Percentiles rank a stretch among this genome's conserved stretches.
These are phyloP conservation scores for Bradypodion pumilum DNA, from an alignment of 2,797 vertebrate genomes.

Conservation along the genomic window DNA sequence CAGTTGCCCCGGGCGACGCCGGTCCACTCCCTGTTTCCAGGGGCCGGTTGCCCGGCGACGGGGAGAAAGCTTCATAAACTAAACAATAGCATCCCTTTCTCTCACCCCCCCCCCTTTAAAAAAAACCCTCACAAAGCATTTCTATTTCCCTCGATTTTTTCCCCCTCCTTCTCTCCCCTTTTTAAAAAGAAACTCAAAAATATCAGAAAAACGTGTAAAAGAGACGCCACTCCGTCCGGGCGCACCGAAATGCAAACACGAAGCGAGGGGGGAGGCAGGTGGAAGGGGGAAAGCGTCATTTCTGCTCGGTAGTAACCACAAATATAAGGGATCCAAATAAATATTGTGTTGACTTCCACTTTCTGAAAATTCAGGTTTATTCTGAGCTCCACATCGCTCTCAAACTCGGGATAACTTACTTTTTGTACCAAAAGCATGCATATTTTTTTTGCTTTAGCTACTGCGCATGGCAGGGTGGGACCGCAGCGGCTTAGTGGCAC, in stretches of 20 bases:
- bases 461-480: no score
- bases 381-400: no score
- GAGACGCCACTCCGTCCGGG: no score
- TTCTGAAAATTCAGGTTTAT: no score
- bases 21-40: conserved; percentile 90
- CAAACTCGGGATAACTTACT: no score
- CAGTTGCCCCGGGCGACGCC: conserved; percentile 90
- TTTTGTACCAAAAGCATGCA: no score
- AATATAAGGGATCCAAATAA: no score
- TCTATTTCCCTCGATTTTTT: conserved; percentile 66
- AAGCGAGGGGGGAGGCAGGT: fast-evolving
- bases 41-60: conserved; percentile 90
- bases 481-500: no score
- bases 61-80: conserved; percentile 96
- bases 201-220: conserved; percentile 48
- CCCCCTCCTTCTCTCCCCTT: conserved; percentile 83
- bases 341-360: no score
- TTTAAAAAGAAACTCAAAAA: conserved; percentile 86
- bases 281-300: not conserved
- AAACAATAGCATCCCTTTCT: conserved; percentile 92
- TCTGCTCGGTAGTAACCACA: not conserved
- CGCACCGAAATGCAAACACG: no score
- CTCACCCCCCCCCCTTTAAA: conserved; percentile 69
- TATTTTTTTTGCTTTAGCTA: no score
- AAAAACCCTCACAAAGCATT: conserved; percentile 68